Evolutionary conservation across 2,797 vertebrate species (phyloP), one percentile per base, ranked within the genome.

Genomic region (Peromyscus eremicus): DNA sequence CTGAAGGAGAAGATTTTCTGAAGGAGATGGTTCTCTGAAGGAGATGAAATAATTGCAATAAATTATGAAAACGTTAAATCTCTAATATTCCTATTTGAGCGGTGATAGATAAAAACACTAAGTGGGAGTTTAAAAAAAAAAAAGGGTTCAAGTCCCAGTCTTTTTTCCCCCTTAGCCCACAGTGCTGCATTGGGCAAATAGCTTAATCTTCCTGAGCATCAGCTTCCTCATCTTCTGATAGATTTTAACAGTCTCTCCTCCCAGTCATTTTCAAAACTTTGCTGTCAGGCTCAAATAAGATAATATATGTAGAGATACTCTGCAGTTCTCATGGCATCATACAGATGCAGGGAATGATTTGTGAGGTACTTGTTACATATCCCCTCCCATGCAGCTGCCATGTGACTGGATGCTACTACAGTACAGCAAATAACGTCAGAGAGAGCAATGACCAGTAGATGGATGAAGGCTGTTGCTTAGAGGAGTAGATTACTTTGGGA

Each of bases 391-490:
- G 66, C 77, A 96, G 87, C 83, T 93, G 77, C 79, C 79, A 81
- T 93, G 83, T 89, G 90, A 95, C 89, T 97, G 94, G 86, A 85
- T 96, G 93, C 2, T 86, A 91, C 21, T 88, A 91, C 60, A 91
- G 66, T n/a, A 85, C 83, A 95, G 57, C 83, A 94, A 90, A 80
- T 64, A 90, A 93, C 83, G 91, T 96, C 91, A 96, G 92, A 70
- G 82, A 91, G 49, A 96, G 62, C 8, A 55, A 55, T 94, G 92
- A 87, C 89, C 92, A 90, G 92, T 90, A 94, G 82, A 87, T 88
- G 60, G 57, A 96, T 92, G 71, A 43, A 93, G 32, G 71, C 92
- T 94, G 92, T 96, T 89, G 87, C 52, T 97, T 85, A 94, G 79
- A 49, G 40, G 49, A 95, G 32, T 94, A 95, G 90, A 75, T 81